Conservation (phyloP, 2,113 vertebrate species). For the Muscicapa adusta region DNA sequence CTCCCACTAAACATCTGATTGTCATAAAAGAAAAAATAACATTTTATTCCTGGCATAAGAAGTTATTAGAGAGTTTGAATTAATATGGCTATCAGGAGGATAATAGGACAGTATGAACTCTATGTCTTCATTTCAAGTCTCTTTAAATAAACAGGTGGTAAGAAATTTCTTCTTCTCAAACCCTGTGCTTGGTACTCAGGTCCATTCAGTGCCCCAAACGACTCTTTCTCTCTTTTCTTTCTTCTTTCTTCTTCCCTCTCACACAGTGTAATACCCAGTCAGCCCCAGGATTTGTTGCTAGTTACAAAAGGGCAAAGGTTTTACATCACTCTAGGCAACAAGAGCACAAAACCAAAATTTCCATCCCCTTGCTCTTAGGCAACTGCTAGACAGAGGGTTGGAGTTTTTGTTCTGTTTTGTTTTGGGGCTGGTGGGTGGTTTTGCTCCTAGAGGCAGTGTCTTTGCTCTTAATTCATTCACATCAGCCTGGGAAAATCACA, state of each 20-base stretch:
- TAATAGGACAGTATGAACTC: background rate
- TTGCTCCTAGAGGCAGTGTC: background rate
- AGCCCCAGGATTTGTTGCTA: background rate
- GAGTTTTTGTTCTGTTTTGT: background rate
- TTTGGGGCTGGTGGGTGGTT: background rate
- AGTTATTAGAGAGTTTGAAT: background rate
- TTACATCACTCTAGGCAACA: conserved; percentile 30
- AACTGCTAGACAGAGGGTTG: background rate
- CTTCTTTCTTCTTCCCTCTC: background rate
- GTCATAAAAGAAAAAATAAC: background rate
- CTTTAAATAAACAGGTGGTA: background rate
- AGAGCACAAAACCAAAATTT: conserved; percentile 5
- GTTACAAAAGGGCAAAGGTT: conserved; percentile 28
- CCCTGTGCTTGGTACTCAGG: background rate
- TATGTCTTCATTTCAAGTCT: background rate
- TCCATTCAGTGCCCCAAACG: background rate
- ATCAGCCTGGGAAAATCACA: background rate
- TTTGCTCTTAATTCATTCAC: background rate
- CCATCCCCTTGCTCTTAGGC: background rate
- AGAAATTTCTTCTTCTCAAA: background rate
- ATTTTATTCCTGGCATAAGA: background rate
- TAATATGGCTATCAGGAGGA: background rate
- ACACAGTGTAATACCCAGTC: background rate
- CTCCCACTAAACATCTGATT: conserved; percentile 10
- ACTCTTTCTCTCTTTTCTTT: background rate